phyloP scores from a whole-genome alignment of 2,797 vertebrate genomes.

The Heterohyrax brucei region DNA sequence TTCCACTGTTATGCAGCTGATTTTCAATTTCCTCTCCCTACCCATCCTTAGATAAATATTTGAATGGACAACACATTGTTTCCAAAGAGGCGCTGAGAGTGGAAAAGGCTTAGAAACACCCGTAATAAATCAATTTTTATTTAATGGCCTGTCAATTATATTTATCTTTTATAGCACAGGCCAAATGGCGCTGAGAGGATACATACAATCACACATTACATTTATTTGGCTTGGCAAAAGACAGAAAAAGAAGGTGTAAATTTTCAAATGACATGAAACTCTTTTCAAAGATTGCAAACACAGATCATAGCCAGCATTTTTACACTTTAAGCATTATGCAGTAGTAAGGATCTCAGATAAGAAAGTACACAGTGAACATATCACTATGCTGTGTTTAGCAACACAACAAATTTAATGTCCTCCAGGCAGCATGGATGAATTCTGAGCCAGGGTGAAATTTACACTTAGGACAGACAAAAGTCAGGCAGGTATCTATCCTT shows the following conservation, averaged over 20 bases:
- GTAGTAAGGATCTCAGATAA: background rate
- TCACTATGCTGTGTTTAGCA: background rate
- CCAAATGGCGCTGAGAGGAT: background rate
- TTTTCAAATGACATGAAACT: constrained; percentile 34
- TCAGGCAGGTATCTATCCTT: background rate
- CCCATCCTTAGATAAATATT: constrained; percentile 43
- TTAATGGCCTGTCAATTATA: constrained; percentile 33
- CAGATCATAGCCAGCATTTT: constrained; percentile 7
- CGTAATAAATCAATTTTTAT: constrained; percentile 50
- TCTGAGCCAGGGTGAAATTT: constrained; percentile 14
- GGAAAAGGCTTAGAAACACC: background rate
- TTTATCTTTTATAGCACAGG: constrained; percentile 38
- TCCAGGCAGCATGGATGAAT: background rate
- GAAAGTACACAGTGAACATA: background rate
- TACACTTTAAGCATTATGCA: constrained; percentile 36
- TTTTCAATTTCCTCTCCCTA: background rate
- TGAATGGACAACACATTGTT: background rate
- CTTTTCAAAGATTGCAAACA: background rate
- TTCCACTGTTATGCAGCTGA: background rate
- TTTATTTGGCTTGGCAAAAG: constrained; percentile 40
- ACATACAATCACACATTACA: background rate
- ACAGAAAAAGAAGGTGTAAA: constrained; percentile 3
- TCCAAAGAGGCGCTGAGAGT: constrained; percentile 29
- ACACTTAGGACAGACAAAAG: constrained; percentile 17
- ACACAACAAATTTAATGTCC: background rate